Evolutionary conservation across 2,113 vertebrate genomes (phyloP).

Genomic region (Colaptes auratus): DNA sequence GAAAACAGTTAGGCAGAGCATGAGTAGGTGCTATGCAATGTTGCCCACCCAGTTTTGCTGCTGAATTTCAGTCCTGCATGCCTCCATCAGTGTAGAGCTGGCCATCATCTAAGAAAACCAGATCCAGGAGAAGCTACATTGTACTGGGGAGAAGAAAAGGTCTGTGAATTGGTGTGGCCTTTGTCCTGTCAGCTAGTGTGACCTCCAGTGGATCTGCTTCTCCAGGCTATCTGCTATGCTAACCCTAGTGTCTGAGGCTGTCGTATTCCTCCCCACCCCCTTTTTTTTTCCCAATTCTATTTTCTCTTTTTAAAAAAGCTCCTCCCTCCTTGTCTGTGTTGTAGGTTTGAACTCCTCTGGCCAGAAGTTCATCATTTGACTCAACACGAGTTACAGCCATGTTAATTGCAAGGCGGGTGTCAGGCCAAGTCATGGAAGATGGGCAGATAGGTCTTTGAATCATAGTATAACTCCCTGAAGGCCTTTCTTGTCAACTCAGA

Average conservation of each 20-base stretch:
- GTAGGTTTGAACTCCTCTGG: not conserved
- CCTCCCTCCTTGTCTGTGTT: not conserved
- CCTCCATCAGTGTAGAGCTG: not conserved
- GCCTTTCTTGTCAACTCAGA: not conserved
- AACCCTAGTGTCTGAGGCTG: not conserved
- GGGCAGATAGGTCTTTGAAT: not conserved
- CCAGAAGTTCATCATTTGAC: not conserved
- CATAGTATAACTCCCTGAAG: not conserved
- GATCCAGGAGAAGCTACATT: not conserved
- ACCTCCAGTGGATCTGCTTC: not conserved
- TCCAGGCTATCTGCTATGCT: not conserved
- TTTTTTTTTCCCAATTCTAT: not conserved
- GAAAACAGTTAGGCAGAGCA: not conserved
- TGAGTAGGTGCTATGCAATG: not conserved
- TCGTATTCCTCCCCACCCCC: not conserved
- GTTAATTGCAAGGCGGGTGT: not conserved
- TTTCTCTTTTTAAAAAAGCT: not conserved
- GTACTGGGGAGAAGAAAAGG: not conserved
- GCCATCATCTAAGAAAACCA: not conserved
- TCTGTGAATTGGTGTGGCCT: accelerated
- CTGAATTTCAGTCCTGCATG: not conserved
- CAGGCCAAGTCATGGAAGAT: not conserved
- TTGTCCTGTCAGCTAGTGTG: not conserved
- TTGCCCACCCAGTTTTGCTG: not conserved
- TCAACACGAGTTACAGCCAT: not conserved